phyloP scores from a whole-genome alignment of 2,113 vertebrate species.

The Maccullochella peelii region DNA sequence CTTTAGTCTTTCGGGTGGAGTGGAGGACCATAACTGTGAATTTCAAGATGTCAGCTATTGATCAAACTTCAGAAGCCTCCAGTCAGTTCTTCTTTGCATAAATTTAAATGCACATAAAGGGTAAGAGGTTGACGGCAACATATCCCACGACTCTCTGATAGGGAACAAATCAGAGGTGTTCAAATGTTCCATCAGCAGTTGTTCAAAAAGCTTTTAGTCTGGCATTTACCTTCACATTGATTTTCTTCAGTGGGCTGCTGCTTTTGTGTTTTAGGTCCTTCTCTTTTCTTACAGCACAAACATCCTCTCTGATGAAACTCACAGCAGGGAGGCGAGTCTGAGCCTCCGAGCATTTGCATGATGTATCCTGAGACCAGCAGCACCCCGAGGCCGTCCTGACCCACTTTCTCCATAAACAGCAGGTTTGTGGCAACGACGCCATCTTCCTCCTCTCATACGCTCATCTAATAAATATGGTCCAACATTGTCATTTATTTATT shows the following conservation, averaged over 20 bases:
- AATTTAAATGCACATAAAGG: not conserved
- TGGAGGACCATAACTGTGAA: not conserved
- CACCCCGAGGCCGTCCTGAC: slow-evolving; percentile 27
- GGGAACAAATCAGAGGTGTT: not conserved
- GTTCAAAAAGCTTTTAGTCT: not conserved
- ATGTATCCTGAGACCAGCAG: not conserved
- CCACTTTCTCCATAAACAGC: slow-evolving; percentile 15
- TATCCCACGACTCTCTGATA: not conserved
- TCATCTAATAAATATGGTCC: not conserved
- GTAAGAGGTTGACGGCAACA: not conserved
- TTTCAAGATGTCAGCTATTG: too few relatives aligned
- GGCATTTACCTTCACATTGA: not conserved
- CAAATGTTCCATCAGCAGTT: not conserved
- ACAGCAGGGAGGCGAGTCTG: not conserved
- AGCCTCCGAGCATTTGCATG: slow-evolving; percentile 6
- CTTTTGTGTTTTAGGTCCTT: not conserved
- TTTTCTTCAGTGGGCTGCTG: not conserved
- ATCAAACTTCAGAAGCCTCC: too few relatives aligned
- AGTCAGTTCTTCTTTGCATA: not conserved
- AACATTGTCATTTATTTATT: not conserved
- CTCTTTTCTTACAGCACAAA: not conserved
- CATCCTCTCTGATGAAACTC: not conserved
- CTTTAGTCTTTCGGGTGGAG: not conserved
- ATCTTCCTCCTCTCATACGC: not conserved
- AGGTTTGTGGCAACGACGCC: not conserved